Evolutionary conservation across 37 sponge, comb jelly and placozoan species (phyloP), one percentile per base, ranked within the genome.

Genomic region (Halichondria panicea): DNA sequence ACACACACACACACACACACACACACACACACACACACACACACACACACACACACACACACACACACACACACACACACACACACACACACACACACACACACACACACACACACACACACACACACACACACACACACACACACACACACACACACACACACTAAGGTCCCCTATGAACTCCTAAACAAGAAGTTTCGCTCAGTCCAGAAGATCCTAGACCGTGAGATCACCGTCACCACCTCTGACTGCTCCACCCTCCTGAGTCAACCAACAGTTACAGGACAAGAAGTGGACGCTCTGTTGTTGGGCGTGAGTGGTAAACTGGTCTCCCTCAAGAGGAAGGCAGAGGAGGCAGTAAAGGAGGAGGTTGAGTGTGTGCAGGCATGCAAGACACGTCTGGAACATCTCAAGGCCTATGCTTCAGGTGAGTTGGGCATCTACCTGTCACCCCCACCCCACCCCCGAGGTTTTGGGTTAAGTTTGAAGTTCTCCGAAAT

Each of bases 181-280:
- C 63, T 95, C 19, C 81, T 98, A 41, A 98, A 98, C 81, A 98
- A 92, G 76, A 95, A 87, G 75, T 98, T 95, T 43, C 62, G 99
- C 31, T 62, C 79, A 12, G 74, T 85, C 42, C 99, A 98, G 78
- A 94, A 92, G 70, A 56, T 69, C 1, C 46, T 95, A 18, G 99
- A 98, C 59, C 72, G 93, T 6, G 99, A 98, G 45, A 71, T 94
- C 8, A 25, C 88, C n/a, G 70, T 77, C 0, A 74, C 93, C 57
- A 77, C 22, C 18, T 64, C 24, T 32, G 94, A 93, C 33, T 55
- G 81, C 45, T 62, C 62, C 35, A 31, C 44, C 30, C 55, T 53
- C 61, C 34, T 53, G 18, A n/a, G 13, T 15, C 68, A 55, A 37
- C 37, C 48, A 12, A 22, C 42, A 0, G 60, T 43, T 35, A 55